Base-by-base conservation (phyloP, 2,888 invertebrate genomes). In the Dryomyza anilis region DNA sequence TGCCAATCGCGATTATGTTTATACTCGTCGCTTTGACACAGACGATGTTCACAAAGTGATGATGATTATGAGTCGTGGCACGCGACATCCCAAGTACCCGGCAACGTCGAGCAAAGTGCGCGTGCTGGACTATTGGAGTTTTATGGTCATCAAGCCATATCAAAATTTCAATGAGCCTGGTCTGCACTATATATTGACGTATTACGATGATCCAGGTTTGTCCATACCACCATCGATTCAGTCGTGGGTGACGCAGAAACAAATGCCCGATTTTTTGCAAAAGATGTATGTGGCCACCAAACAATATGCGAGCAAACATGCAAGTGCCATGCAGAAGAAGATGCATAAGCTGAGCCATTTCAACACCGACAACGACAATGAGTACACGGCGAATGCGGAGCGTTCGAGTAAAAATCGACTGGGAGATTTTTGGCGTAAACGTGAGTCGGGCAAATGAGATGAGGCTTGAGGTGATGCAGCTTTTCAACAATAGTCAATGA, bases 1-100 rank as follows among this genome's bases (percentile, higher is more conserved):
- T 81, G 87, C 91, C 5, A 95, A 95, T 78, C 87, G 95, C 66
- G 95, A 95, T 80, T 95, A 95, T 79, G 92, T 95, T 0, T 95
- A 91, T 80, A 89, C 91, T 67, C 86, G 94, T 0, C 86, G 92
- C 0, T 90, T 88, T 77, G 72, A 86, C 10, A 81, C 88, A 21
- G 88, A 90, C 73, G 79, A 84, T n/a, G 81, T 85, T 1, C 84
- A 83, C 14, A 87, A 88, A 65, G 79, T 87, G 1, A 86, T 91
- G 65, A 84, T 89, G 39, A 86, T 92, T 59, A 84, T 91, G 56
- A 93, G 89, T 71, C 87, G 88, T 71, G 89, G 89, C 19, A 90
- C 91, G 23, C 84, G 86, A 36, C 93, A 94, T 81, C 89, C 90
- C 0, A 81, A 85, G 3, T 89, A 88, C 69, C 94, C 94, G 0